Base-by-base conservation (phyloP, 1,140 invertebrate species). In the Oryzaephilus surinamensis region DNA sequence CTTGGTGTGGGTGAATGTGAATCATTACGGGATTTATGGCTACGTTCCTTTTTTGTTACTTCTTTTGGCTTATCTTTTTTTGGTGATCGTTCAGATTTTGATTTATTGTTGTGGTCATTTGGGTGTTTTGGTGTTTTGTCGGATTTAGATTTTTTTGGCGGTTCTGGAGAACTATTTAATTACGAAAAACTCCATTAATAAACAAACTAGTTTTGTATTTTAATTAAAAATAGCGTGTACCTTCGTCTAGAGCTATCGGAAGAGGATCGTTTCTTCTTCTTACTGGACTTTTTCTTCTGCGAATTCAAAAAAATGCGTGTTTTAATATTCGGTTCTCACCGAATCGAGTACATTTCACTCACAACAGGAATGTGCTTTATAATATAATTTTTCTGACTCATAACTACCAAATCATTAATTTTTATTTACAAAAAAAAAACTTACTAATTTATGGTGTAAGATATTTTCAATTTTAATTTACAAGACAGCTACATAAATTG, bases 201-300 rank as follows among this genome's bases (percentile, higher is more conserved):
- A 20, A 20, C 19, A 8, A 20, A 5, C 19, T 20, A 20, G 8
- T 20, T 24, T 7, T 24, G 10, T 24, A n/a, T 24, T 24, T 24
- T 10, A 5, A 24, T 24, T 24, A 10, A 6, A n/a, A n/a, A 3
- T 1, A 6, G 18, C 12, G 43, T 31, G 42, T 41, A 51, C 51
- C 51, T 51, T 36, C 44, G 46, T 28, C 38, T 19, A 6, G 46
- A 48, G 44, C 48, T 51, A 14, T 48, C 43, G 18, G 43, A 44
- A 8, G 58, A 58, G 32, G 59, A 65, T 38, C 58, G 20, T 21
- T 21, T 64, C 46, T 56, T 59, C 46, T 67, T 68, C 30, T 67
- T 65, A 56, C 65, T 65, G 43, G 55, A 52, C 41, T 59, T 54
- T 48, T 64, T 63, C 50, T 70, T 72, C 65, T 71, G 71, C 70